Conservation (phyloP, 2,113 vertebrate species). For the Siniperca knerii region DNA sequence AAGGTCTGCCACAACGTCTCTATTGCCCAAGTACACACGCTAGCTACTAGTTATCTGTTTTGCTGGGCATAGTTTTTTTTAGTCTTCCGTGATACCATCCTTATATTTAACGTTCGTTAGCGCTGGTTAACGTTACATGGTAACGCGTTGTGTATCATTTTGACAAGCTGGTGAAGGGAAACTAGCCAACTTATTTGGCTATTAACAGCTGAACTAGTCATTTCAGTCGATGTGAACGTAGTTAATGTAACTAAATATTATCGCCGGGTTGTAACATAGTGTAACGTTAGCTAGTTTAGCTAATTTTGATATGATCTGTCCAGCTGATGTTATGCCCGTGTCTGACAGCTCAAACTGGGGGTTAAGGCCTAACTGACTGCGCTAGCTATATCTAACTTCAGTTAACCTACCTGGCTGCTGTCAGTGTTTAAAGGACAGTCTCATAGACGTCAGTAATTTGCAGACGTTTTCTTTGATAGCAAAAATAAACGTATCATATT, state of each 20-base stretch:
- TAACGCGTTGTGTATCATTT: slow-evolving; percentile 30
- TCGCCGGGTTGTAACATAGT: background rate
- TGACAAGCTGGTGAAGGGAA: slow-evolving; percentile 26
- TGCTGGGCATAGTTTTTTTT: background rate
- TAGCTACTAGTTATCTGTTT: slow-evolving; percentile 13
- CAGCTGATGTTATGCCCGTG: slow-evolving; percentile 53
- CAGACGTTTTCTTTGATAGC: background rate
- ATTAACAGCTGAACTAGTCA: background rate
- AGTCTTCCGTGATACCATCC: slow-evolving; percentile 19
- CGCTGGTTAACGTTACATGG: slow-evolving; percentile 24
- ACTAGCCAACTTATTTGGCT: background rate
- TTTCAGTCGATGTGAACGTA: background rate
- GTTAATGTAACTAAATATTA: background rate
- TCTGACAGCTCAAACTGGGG: slow-evolving; percentile 66
- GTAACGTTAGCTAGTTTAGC: slow-evolving; percentile 23
- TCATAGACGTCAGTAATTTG: background rate
- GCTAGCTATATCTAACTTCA: slow-evolving; percentile 44
- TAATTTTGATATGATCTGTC: background rate
- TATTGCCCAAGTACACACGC: background rate
- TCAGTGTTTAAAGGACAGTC: slow-evolving; percentile 30
- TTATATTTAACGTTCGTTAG: slow-evolving; percentile 29
- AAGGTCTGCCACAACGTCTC: background rate
- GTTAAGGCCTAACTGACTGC: slow-evolving; percentile 59
- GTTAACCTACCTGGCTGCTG: slow-evolving; percentile 24
- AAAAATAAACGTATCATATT: background rate